These are phyloP conservation scores for Copidosoma aretas DNA, from an alignment of 2,888 invertebrate genomes.

Conservation along the genomic window DNA sequence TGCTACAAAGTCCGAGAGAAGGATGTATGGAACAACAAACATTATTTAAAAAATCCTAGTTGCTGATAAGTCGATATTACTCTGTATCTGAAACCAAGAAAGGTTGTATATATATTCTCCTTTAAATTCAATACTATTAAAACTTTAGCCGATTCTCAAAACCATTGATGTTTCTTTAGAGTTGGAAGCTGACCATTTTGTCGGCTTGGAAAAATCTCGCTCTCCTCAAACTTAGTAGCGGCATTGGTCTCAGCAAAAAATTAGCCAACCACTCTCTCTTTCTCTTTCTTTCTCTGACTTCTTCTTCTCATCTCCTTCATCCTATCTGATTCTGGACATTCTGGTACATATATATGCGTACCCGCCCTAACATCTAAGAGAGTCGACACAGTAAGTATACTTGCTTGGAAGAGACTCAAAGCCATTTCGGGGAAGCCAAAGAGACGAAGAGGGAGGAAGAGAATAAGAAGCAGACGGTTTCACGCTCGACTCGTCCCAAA, in stretches of 20 bases:
- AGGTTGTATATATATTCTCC: no score
- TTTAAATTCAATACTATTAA: not conserved
- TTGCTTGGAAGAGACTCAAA: not conserved
- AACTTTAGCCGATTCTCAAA: no score
- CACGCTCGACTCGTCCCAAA: slow-evolving; percentile 58
- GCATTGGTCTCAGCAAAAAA: no score
- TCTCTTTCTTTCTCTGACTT: slow-evolving; percentile 40
- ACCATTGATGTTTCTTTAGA: no score
- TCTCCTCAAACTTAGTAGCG: not conserved
- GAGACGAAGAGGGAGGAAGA: no score
- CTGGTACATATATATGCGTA: no score
- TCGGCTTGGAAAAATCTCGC: not conserved
- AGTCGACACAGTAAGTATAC: not conserved
- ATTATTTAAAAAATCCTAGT: no score
- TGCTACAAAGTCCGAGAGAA: no score
- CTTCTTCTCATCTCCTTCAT: no score
- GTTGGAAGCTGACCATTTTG: slow-evolving; percentile 8
- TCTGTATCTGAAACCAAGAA: no score
- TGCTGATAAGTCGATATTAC: no score
- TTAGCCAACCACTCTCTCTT: slow-evolving; percentile 46
- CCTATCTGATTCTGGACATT: not conserved
- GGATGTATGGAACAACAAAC: no score
- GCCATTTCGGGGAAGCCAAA: not conserved
- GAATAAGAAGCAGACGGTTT: slow-evolving; percentile 55
- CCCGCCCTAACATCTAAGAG: not conserved